Evolutionary conservation across 2,888 invertebrate species (phyloP).

Genomic region (Coronaproctus castanopsis): DNA sequence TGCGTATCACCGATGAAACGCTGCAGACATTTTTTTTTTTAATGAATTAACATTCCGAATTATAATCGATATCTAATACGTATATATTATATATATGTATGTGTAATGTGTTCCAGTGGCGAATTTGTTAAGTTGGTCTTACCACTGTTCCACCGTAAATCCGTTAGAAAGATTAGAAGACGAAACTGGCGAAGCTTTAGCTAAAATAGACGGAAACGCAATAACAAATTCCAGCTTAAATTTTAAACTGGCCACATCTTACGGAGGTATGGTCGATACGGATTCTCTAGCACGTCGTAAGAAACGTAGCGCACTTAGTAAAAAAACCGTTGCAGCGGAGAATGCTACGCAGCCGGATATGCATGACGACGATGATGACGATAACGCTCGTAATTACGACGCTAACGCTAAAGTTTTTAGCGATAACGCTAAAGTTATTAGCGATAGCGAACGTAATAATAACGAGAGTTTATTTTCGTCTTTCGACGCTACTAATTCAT

Average conservation of each 20-base stretch:
- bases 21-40: no score
- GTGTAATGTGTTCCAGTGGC: constrained; percentile 49
- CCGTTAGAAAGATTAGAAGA: constrained; percentile 46
- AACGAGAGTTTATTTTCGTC: neutral
- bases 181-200: constrained; percentile 15
- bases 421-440: neutral
- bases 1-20: no score
- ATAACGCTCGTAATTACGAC: constrained; percentile 1
- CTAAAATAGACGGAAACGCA: constrained; percentile 15
- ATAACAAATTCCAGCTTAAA: neutral
- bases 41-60: no score
- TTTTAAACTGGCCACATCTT: neutral
- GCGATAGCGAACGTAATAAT: neutral
- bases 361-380: constrained; percentile 8
- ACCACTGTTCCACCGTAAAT: constrained; percentile 62
- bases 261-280: constrained; percentile 1
- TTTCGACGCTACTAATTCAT: constrained; percentile 3
- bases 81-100: no score
- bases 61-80: no score
- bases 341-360: neutral
- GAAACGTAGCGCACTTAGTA: neutral
- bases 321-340: neutral
- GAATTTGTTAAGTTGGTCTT: constrained; percentile 65
- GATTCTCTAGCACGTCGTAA: neutral
- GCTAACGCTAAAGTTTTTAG: neutral